phyloP scores from a whole-genome alignment of 2,888 invertebrate genomes.

The Bombylius discolor region DNA sequence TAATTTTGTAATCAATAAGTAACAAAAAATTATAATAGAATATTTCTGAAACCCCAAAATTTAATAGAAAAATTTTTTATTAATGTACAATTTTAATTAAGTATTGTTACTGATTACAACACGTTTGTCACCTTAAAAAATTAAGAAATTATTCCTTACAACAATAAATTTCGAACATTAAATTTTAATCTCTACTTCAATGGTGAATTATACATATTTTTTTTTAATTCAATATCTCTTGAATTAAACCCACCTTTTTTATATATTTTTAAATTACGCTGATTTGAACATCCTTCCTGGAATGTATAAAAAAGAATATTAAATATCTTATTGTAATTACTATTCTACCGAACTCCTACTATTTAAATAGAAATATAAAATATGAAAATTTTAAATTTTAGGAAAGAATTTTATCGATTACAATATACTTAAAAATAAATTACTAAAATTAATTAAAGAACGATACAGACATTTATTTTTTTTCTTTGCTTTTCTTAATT shows the following conservation, averaged over 20 bases:
- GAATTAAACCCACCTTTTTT: not conserved
- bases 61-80: too few relatives aligned
- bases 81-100: too few relatives aligned
- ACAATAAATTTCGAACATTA: too few relatives aligned
- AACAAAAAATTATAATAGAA: too few relatives aligned
- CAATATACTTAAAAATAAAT: slow-evolving; percentile 4
- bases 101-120: too few relatives aligned
- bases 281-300: not conserved
- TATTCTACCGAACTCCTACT: slow-evolving; percentile 1
- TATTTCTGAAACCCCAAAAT: too few relatives aligned
- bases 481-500: slow-evolving; percentile 5
- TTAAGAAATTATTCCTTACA: too few relatives aligned
- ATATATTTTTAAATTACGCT: not conserved
- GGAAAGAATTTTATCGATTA: slow-evolving; percentile 28
- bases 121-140: too few relatives aligned
- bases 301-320: slow-evolving; percentile 3
- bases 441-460: not conserved
- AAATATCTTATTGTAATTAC: not conserved
- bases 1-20: too few relatives aligned
- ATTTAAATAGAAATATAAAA: not conserved
- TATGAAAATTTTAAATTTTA: not conserved
- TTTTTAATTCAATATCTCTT: too few relatives aligned
- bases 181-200: too few relatives aligned
- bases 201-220: too few relatives aligned
- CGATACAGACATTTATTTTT: slow-evolving; percentile 16